Conservation (phyloP, 1,140 invertebrate genomes). For the Pteromalus puparum region DNA sequence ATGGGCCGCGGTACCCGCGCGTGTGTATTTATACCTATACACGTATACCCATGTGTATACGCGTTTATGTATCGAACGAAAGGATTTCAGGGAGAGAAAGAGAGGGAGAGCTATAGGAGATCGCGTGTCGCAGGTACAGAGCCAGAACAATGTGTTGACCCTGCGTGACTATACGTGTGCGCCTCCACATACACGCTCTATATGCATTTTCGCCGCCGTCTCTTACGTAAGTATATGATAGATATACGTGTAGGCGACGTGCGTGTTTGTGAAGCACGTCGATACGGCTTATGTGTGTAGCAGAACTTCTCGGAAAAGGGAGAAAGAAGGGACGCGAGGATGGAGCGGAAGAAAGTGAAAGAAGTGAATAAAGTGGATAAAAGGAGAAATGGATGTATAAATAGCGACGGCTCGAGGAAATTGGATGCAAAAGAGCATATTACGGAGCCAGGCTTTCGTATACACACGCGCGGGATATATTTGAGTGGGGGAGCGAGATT, state of each 20-base stretch:
- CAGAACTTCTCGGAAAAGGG: background rate
- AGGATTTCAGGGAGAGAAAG: conserved; percentile 1
- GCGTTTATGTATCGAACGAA: conserved; percentile 11
- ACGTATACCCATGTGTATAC: background rate
- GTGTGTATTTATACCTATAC: background rate
- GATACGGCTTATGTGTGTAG: background rate
- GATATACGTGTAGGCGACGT: background rate
- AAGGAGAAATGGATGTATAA: background rate
- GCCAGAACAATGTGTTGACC: conserved; percentile 9
- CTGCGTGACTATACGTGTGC: background rate
- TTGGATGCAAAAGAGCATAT: conserved; percentile 3
- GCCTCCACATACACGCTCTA: background rate
- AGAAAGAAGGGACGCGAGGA: background rate
- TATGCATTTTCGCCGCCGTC: background rate
- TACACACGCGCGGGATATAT: background rate
- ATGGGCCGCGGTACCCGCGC: background rate
- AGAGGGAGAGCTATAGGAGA: background rate
- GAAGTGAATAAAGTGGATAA: background rate
- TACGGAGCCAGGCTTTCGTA: background rate
- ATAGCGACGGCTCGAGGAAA: background rate
- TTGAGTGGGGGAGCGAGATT: background rate
- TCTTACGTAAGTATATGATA: background rate
- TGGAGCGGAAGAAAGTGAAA: background rate
- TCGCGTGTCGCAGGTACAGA: conserved; percentile 12
- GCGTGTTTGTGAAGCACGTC: background rate